These are phyloP conservation scores for Pyrrhura leucotis DNA, from an alignment of 2,797 vertebrate genomes.

Conservation along the genomic window DNA sequence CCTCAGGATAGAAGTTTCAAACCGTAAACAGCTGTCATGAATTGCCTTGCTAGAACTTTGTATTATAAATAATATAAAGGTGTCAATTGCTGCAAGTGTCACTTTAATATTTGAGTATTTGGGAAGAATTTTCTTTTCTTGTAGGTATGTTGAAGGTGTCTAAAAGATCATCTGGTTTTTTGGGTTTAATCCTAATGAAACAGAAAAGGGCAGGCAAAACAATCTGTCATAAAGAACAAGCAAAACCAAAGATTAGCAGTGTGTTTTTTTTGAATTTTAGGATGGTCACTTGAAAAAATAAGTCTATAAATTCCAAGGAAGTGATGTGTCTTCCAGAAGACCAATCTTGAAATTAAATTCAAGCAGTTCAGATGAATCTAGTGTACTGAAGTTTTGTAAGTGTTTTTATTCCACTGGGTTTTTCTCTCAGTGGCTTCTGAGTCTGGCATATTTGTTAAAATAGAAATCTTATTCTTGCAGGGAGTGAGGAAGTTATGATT, in stretches of 20 bases:
- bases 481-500: not conserved
- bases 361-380: not conserved
- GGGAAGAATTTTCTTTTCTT: not conserved
- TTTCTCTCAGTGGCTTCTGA: not conserved
- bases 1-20: not conserved
- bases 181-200: not conserved
- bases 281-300: not conserved
- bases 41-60: not conserved
- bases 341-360: not conserved
- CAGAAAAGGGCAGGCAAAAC: not conserved
- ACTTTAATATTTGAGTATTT: not conserved
- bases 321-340: not conserved
- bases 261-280: not conserved
- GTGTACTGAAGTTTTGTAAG: not conserved
- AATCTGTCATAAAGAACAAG: not conserved
- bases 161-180: not conserved
- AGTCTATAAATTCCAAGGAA: not conserved
- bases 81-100: not conserved
- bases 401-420: not conserved
- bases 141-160: not conserved
- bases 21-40: not conserved
- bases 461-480: not conserved
- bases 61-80: not conserved
- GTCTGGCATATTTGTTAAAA: not conserved
- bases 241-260: not conserved